Conservation (phyloP, 1,140 invertebrate species). For the Polypedilum pembai region DNA sequence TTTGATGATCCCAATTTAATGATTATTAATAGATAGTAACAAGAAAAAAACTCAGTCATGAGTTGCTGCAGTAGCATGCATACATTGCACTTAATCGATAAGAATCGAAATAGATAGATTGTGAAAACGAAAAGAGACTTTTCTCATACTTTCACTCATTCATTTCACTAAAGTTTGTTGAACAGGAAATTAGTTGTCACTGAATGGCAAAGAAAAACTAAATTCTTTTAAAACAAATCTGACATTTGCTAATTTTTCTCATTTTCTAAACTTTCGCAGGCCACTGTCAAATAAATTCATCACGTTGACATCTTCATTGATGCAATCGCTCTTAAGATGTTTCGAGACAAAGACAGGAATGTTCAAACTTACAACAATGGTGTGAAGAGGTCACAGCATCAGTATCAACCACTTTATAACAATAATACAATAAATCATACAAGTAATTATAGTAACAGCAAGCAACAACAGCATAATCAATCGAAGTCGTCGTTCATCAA, state of each 20-base stretch:
- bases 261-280: background rate
- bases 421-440: background rate
- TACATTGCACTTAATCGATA: background rate
- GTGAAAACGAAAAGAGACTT: background rate
- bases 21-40: too few species aligned
- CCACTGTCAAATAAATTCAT: constrained; percentile 20
- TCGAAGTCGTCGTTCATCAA: background rate
- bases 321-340: background rate
- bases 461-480: background rate
- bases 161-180: background rate
- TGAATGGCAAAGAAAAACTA: background rate
- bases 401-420: background rate
- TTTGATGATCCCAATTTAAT: too few species aligned
- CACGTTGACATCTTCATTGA: constrained; percentile 18
- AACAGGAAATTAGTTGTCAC: background rate
- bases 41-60: too few species aligned
- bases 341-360: background rate
- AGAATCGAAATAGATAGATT: background rate
- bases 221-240: background rate
- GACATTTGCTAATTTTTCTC: background rate
- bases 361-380: constrained; percentile 6
- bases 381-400: background rate
- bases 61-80: too few species aligned
- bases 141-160: constrained; percentile 5
- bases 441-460: background rate